Evolutionary conservation across 1,140 invertebrate species (phyloP).

Genomic region (Pectinophora gossypiella): DNA sequence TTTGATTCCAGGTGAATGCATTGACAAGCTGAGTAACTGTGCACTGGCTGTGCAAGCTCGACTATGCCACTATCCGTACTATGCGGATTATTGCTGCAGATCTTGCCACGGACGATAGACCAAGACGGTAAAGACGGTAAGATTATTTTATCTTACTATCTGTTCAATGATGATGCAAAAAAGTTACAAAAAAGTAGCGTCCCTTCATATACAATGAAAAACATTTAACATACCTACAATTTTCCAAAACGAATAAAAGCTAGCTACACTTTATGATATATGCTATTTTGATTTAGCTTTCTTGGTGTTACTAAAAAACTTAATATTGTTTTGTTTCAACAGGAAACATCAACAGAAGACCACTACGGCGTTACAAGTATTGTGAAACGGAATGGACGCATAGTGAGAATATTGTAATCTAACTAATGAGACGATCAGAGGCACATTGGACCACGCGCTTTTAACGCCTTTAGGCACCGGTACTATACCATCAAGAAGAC

Average conservation of each 20-base stretch:
- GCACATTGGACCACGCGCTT: background rate
- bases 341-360: constrained; percentile 26
- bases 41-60: constrained; percentile 84
- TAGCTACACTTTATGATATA: too few relatives aligned
- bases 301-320: too few relatives aligned
- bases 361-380: constrained; percentile 34
- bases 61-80: constrained; percentile 87
- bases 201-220: too few relatives aligned
- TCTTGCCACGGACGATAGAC: constrained; percentile 74
- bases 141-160: background rate
- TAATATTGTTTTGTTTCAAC: background rate
- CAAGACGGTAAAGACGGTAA: background rate
- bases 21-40: constrained; percentile 84
- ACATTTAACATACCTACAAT: too few relatives aligned
- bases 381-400: constrained; percentile 55
- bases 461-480: too few relatives aligned
- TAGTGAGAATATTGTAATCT: constrained; percentile 38
- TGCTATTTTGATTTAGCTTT: too few relatives aligned
- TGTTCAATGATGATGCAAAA: too few relatives aligned
- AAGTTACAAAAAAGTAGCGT: too few relatives aligned
- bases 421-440: background rate
- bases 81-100: constrained; percentile 84
- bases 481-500: too few relatives aligned
- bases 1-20: constrained; percentile 70
- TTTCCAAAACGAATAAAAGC: too few relatives aligned